A percentile compares a stretch with the other conserved stretches of the same genome.
phyloP scores from a whole-genome alignment of 2,797 vertebrate genomes.

The Aotus griseimembra region DNA sequence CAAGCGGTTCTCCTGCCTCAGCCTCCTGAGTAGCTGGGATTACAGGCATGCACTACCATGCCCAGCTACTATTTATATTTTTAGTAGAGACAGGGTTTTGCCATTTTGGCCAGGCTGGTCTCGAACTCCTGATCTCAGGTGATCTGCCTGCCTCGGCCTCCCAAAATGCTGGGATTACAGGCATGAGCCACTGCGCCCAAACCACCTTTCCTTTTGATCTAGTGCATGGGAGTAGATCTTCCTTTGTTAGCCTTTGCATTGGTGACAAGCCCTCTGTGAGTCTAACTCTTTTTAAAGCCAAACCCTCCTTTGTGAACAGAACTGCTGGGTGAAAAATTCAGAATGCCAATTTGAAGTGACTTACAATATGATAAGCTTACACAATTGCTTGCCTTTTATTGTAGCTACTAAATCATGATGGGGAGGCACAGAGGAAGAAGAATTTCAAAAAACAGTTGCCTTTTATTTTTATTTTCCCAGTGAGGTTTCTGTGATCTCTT shows the following conservation, averaged over 20 bases:
- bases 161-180: not conserved
- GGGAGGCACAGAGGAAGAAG: slow-evolving; percentile 46
- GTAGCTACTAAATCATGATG: slow-evolving; percentile 63
- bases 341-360: slow-evolving; percentile 32
- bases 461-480: slow-evolving; percentile 72
- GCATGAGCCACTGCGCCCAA: not conserved
- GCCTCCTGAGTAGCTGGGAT: not conserved
- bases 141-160: not conserved
- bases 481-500: slow-evolving; percentile 61
- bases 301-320: not conserved
- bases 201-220: not conserved
- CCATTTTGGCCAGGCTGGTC: not conserved
- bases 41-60: not conserved
- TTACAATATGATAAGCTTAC: slow-evolving; percentile 33
- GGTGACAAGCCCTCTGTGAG: not conserved
- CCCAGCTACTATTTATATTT: not conserved
- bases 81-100: not conserved
- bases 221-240: not conserved
- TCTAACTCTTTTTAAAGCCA: not conserved
- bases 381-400: slow-evolving; percentile 58
- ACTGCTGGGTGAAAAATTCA: slow-evolving; percentile 4
- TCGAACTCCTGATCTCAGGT: not conserved
- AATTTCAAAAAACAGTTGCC: slow-evolving; percentile 40
- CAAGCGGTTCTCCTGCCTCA: not conserved
- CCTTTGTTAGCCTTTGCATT: not conserved